Percentiles rank a stretch among this genome's conserved stretches.
Conservation (phyloP, 2,797 vertebrate genomes). For the Myotis vivesi region DNA sequence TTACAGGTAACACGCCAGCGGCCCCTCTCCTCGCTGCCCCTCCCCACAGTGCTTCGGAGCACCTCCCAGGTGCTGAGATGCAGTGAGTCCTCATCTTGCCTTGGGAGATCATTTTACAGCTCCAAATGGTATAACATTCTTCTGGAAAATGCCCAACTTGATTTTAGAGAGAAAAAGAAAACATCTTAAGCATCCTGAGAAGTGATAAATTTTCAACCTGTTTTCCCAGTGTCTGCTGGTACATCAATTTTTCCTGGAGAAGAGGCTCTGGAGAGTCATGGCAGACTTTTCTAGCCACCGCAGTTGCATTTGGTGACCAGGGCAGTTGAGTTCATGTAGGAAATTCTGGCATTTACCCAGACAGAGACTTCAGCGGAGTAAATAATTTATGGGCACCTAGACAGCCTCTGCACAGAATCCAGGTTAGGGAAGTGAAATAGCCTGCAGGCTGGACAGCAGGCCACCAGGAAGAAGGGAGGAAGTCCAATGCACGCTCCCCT, state of each 20-base stretch:
- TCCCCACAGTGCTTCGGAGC: too few relatives aligned
- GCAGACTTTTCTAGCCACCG: background rate
- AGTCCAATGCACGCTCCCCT: background rate
- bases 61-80: background rate
- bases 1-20: background rate
- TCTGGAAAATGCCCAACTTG: conserved; percentile 13
- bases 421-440: background rate
- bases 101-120: conserved; percentile 34
- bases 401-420: background rate
- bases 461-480: background rate
- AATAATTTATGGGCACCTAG: background rate
- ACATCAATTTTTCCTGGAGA: background rate
- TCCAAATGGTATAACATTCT: background rate
- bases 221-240: background rate
- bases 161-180: background rate
- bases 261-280: background rate
- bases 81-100: background rate
- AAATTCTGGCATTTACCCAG: background rate
- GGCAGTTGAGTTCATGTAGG: background rate
- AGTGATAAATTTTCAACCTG: background rate
- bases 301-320: background rate
- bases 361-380: background rate
- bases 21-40: background rate
- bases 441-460: background rate
- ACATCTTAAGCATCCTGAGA: background rate